Percentiles rank a stretch among this genome's conserved stretches.
phyloP scores from a whole-genome alignment of 2,797 vertebrate species.

The Cossypha polioptera region DNA sequence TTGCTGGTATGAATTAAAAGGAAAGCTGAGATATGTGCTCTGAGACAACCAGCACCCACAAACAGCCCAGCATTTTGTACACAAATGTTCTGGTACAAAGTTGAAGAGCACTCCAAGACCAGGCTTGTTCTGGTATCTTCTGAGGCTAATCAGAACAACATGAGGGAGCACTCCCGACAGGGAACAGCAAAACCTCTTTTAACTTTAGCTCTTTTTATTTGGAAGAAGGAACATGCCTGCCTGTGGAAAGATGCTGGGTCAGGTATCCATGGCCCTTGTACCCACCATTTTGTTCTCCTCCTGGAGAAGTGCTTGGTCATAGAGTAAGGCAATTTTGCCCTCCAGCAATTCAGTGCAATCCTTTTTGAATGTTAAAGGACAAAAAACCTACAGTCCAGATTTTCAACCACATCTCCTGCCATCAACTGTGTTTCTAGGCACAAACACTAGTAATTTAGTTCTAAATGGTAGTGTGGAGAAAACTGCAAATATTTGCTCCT shows the following conservation, averaged over 20 bases:
- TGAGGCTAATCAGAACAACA: slow-evolving; percentile 4
- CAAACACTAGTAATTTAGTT: slow-evolving; percentile 1
- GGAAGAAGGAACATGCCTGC: not conserved
- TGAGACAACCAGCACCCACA: not conserved
- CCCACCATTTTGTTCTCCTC: not conserved
- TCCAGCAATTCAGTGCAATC: not conserved
- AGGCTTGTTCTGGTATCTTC: slow-evolving; percentile 33
- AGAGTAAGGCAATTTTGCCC: not conserved
- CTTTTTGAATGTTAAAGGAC: not conserved
- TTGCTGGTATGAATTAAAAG: not conserved
- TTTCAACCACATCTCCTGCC: not conserved
- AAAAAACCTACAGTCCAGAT: not conserved
- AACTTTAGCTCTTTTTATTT: not conserved
- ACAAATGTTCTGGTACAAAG: not conserved
- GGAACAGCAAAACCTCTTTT: slow-evolving; percentile 16
- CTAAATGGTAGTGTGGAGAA: not conserved
- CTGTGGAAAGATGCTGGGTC: not conserved
- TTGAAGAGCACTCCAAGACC: slow-evolving; percentile 17
- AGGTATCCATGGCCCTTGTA: not conserved
- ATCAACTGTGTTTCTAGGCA: slow-evolving; percentile 14
- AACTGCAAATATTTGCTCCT: slow-evolving; percentile 25
- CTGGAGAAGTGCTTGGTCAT: not conserved
- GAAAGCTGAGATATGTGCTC: not conserved
- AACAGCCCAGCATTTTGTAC: not conserved
- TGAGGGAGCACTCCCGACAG: not conserved